Conservation (phyloP, 2,113 vertebrate species). For the Chrysemys picta region DNA sequence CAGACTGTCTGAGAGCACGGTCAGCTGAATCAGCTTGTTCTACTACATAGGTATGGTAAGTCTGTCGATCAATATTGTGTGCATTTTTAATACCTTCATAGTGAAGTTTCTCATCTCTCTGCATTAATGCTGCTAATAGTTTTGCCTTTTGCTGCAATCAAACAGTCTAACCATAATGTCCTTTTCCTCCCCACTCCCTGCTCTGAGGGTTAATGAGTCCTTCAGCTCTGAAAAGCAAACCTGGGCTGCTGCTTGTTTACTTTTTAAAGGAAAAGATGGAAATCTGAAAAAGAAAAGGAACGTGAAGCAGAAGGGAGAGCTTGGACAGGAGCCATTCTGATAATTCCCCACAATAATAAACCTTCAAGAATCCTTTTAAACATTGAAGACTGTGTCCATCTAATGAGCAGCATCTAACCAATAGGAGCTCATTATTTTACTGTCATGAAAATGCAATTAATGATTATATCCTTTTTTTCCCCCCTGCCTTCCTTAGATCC, state of each 20-base stretch:
- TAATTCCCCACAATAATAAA: not conserved
- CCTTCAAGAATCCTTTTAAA: constrained; percentile 26
- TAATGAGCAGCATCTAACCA: constrained; percentile 6
- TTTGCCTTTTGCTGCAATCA: constrained; percentile 51
- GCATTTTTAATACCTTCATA: constrained; percentile 49
- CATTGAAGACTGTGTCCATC: not conserved
- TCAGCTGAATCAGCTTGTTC: not conserved
- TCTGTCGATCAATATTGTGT: constrained; percentile 34
- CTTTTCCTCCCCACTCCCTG: constrained; percentile 23
- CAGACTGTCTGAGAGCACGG: constrained; percentile 1
- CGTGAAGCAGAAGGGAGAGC: not conserved
- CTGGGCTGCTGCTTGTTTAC: not conserved
- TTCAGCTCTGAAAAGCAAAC: constrained; percentile 29
- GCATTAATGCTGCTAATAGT: constrained; percentile 42
- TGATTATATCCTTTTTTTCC: not conserved
- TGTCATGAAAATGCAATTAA: not conserved
- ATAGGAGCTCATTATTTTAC: not conserved
- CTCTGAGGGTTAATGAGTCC: constrained; percentile 47
- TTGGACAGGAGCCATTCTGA: not conserved
- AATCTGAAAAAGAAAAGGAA: not conserved
- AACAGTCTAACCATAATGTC: constrained; percentile 14
- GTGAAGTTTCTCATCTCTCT: constrained; percentile 32
- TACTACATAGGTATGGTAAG: constrained; percentile 18
- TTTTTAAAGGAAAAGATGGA: constrained; percentile 1
- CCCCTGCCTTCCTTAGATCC: not conserved